Evolutionary conservation across 2,888 invertebrate species (phyloP), one percentile per base, ranked within the genome.

Genomic region (Rhyacophila evoluta): DNA sequence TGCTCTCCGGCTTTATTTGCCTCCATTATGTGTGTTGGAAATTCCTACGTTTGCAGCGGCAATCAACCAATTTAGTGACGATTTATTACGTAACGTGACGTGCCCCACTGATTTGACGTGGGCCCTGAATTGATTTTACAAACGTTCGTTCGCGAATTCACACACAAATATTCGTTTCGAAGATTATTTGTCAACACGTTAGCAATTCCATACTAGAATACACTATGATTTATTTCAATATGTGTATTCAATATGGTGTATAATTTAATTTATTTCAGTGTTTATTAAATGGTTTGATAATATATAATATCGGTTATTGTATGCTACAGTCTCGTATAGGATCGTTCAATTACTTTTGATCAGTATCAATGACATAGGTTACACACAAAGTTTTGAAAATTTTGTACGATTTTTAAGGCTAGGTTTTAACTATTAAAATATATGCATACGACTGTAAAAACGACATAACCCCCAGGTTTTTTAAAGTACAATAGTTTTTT

Each of bases 21-120:
- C 5, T 28, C 55, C 15, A 41, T 73, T 41, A 15, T 39, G 73
- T 73, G 29, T 28, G 41, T 29, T 73, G 72, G 8, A 38, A 72
- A 27, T 72, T 72, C 37, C 27, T 37, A 36, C 75, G 69, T 38
- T 70, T 70, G 27, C 74, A 55, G 19, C 67, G 67, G 33, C 67
- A 68, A 67, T 68, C 36, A 38, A 67, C 68, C 25, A 38, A 39
- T 69, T 75, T 69, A 70, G 38, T 75, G 75, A 70, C 70, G 38
- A 75, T 75, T 75, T 69, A 70, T 75, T 69, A 75, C 75, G 75
- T 75, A 69, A 75, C 75, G 75, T 75, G 75, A 38, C 75, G n/a
- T 38, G 38, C 36, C 37, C 28, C 70, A 37, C 29, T 75, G 75
- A 75, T 75, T 75, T 75, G 28, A 39, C 75, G 69, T 29, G 41